Conservation (phyloP, 1,140 invertebrate genomes). For the Drosophila pseudoananassae region DNA sequence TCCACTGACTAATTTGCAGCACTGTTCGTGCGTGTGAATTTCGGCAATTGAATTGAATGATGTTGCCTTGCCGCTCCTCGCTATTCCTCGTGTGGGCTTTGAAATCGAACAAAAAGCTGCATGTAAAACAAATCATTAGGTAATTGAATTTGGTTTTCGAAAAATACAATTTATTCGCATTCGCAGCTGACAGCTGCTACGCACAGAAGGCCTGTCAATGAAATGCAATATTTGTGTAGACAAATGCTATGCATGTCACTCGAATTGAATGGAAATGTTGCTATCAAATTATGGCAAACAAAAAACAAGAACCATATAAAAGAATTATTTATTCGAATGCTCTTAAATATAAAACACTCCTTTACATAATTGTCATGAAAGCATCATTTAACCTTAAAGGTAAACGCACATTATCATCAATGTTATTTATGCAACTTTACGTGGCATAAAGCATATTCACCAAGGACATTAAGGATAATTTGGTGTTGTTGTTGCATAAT, state of each 20-base stretch:
- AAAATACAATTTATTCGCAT: constrained; percentile 73
- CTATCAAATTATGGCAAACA: constrained; percentile 32
- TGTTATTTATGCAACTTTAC: constrained; percentile 14
- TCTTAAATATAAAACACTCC: no score
- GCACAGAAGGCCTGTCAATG: constrained; percentile 59
- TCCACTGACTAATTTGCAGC: constrained; percentile 67
- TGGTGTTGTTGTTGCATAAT: constrained; percentile 47
- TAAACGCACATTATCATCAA: not conserved
- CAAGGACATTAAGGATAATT: constrained; percentile 21
- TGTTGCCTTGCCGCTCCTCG: not conserved
- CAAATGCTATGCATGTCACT: constrained; percentile 45
- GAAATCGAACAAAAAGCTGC: constrained; percentile 42
- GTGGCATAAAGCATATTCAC: constrained; percentile 21
- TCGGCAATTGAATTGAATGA: constrained; percentile 50
- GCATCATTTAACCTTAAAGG: no score
- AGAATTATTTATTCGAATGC: not conserved
- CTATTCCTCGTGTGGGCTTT: not conserved
- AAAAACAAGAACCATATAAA: constrained; percentile 3
- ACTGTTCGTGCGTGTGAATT: constrained; percentile 69
- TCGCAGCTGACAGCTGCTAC: constrained; percentile 71
- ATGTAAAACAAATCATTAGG: constrained; percentile 78
- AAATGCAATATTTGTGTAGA: constrained; percentile 63
- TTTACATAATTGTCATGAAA: not conserved
- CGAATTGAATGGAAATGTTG: constrained; percentile 51
- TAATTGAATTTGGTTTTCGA: constrained; percentile 67